These are phyloP conservation scores for Burhinus oedicnemus DNA, from an alignment of 2,113 vertebrate species.

Conservation along the genomic window DNA sequence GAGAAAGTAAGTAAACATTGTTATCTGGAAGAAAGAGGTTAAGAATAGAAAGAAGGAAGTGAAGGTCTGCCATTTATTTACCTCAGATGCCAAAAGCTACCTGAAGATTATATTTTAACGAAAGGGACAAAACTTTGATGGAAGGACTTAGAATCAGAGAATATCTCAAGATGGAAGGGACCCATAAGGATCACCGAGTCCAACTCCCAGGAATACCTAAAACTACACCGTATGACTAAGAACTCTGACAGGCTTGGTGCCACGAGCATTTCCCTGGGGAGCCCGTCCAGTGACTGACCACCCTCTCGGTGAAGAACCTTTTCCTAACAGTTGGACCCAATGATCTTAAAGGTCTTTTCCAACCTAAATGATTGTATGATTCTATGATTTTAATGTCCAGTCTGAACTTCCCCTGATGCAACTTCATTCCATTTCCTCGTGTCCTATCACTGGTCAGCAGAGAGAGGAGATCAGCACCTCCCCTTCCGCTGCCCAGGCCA, in stretches of 20 bases:
- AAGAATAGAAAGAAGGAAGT: not conserved
- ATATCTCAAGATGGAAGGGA: not conserved
- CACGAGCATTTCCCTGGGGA: too few relatives aligned
- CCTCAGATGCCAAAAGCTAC: not conserved
- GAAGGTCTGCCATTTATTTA: not conserved
- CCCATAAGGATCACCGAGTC: too few relatives aligned
- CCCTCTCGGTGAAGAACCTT: too few relatives aligned
- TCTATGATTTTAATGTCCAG: not conserved
- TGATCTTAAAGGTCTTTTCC: too few relatives aligned
- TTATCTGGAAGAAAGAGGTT: not conserved
- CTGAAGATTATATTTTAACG: not conserved
- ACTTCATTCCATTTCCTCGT: not conserved
- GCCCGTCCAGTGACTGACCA: too few relatives aligned
- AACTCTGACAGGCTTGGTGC: too few relatives aligned
- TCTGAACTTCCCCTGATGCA: not conserved
- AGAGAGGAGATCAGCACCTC: not conserved
- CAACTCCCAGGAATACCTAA: too few relatives aligned
- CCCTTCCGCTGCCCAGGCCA: not conserved
- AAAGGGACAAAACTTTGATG: not conserved
- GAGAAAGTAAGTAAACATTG: not conserved
- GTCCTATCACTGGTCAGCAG: not conserved
- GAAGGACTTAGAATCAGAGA: not conserved
- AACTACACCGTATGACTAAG: too few relatives aligned
- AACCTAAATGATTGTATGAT: not conserved
- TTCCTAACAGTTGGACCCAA: too few relatives aligned